Percentiles rank a stretch among this genome's conserved stretches.
Conservation (phyloP, 2,888 invertebrate genomes). For the Drosophila fulvimacula region DNA sequence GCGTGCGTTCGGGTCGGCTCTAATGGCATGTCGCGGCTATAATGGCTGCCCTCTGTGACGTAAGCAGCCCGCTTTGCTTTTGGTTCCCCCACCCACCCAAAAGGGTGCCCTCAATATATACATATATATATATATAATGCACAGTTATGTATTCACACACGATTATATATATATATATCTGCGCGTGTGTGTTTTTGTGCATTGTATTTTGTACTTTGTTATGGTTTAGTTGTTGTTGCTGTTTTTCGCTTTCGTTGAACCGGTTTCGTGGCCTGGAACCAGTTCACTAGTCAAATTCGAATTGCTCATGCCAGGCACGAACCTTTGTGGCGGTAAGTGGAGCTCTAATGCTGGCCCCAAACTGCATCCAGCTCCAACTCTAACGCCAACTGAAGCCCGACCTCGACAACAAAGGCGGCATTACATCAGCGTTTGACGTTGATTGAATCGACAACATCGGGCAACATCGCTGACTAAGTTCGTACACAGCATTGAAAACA, state of each 20-base stretch:
- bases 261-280: conserved; percentile 58
- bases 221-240: conserved; percentile 26
- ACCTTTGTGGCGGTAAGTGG: conserved; percentile 26
- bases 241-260: conserved; percentile 63
- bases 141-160: conserved; percentile 12
- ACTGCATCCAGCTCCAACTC: conserved; percentile 18
- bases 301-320: conserved; percentile 60
- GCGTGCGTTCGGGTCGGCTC: neutral
- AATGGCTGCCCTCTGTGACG: conserved; percentile 16
- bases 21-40: conserved; percentile 14
- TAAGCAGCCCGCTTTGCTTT: neutral
- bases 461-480: conserved; percentile 34
- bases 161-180: conserved; percentile 4
- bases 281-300: conserved; percentile 55
- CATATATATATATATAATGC: conserved; percentile 8
- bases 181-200: conserved; percentile 12
- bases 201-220: conserved; percentile 38
- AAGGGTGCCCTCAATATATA: conserved; percentile 27
- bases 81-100: neutral
- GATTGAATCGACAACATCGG: conserved; percentile 49
- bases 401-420: conserved; percentile 69
- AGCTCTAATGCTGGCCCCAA: conserved; percentile 29
- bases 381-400: conserved; percentile 35
- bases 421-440: conserved; percentile 69
- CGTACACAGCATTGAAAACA: conserved; percentile 44